Conservation (phyloP, 2,888 invertebrate species). For the Ypsolopha scabrella region DNA sequence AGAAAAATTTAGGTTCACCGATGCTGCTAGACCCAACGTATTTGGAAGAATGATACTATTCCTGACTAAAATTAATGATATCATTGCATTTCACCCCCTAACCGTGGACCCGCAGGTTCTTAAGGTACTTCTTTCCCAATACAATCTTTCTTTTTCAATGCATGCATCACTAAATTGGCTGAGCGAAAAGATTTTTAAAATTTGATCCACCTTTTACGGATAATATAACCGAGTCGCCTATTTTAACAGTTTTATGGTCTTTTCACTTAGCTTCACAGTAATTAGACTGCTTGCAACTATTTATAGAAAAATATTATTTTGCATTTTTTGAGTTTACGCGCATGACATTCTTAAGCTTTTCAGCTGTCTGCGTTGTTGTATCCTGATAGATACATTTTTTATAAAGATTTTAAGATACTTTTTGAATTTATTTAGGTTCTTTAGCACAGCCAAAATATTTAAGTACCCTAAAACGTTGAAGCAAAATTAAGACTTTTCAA, state of each 20-base stretch:
- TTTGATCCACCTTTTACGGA: background rate
- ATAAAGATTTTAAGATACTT: background rate
- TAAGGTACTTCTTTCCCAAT: conserved; percentile 69
- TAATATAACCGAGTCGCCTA: too few species aligned
- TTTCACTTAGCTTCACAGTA: conserved; percentile 26
- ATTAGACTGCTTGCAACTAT: conserved; percentile 42
- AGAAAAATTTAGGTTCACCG: conserved; percentile 55
- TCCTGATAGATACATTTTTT: conserved; percentile 7
- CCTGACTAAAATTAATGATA: conserved; percentile 63
- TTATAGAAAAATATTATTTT: conserved; percentile 7
- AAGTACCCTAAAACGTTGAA: background rate
- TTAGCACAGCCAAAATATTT: background rate
- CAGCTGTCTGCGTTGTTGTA: conserved; percentile 18
- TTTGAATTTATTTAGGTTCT: background rate
- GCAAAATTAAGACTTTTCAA: background rate
- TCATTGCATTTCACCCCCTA: conserved; percentile 65
- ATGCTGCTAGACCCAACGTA: conserved; percentile 35
- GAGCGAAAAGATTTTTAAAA: conserved; percentile 2
- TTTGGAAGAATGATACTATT: conserved; percentile 35
- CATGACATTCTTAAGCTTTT: conserved; percentile 23
- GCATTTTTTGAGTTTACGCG: conserved; percentile 24
- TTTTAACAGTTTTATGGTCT: conserved; percentile 19
- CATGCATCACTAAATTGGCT: conserved; percentile 27
- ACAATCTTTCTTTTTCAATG: conserved; percentile 57
- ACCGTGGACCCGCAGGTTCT: conserved; percentile 71